Evolutionary conservation across 2,797 vertebrate genomes (phyloP).

Genomic region (Protosalanx chinensis): DNA sequence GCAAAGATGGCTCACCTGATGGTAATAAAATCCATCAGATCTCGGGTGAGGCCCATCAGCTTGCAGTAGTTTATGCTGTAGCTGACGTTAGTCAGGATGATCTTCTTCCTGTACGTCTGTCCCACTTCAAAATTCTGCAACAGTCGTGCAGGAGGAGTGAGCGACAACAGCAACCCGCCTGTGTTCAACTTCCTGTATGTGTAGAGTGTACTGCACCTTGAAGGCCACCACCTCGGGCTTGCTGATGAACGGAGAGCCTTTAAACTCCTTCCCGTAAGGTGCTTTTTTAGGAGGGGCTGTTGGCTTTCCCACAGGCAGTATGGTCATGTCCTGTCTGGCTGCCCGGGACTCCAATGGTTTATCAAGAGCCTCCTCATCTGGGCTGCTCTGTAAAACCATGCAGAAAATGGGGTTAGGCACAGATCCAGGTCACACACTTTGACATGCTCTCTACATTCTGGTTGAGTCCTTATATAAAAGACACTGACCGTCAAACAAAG

Average conservation of each 20-base stretch:
- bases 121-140: constrained; percentile 89
- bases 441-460: neutral
- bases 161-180: neutral
- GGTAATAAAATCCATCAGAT: constrained; percentile 76
- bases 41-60: constrained; percentile 74
- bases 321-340: constrained; percentile 27
- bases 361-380: constrained; percentile 29
- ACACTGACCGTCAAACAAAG: no score
- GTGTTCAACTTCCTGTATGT: neutral
- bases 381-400: constrained; percentile 44
- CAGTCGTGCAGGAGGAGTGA: constrained; percentile 1
- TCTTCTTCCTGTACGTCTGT: constrained; percentile 83
- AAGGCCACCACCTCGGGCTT: constrained; percentile 84
- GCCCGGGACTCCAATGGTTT: constrained; percentile 12
- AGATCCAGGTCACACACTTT: neutral
- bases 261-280: constrained; percentile 61
- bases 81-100: constrained; percentile 80
- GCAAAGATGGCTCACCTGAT: constrained; percentile 73
- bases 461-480: no score
- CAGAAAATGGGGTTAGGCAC: neutral
- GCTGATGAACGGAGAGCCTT: constrained; percentile 78
- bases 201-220: constrained; percentile 72
- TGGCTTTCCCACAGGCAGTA: constrained; percentile 8
- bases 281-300: constrained; percentile 56
- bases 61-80: constrained; percentile 79